Conservation (phyloP, 2,113 vertebrate genomes). For the Pycnonotus jocosus region DNA sequence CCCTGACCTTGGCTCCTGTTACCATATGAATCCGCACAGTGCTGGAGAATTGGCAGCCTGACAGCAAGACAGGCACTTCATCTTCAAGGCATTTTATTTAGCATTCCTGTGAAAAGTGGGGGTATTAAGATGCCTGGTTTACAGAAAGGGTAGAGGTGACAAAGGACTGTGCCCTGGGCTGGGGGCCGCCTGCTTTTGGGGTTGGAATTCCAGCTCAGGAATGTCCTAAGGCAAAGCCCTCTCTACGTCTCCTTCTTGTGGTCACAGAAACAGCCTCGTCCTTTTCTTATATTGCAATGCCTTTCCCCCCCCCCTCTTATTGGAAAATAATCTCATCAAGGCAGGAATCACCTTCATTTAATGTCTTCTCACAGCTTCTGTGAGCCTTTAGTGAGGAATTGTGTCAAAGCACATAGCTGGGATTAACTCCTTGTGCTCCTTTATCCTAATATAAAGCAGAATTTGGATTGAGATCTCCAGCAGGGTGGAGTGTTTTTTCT, state of each 20-base stretch:
- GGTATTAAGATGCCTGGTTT: background rate
- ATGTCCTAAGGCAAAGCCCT: background rate
- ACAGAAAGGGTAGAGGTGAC: slow-evolving; percentile 23
- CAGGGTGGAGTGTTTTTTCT: background rate
- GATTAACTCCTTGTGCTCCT: slow-evolving; percentile 9
- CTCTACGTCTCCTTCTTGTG: background rate
- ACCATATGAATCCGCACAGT: background rate
- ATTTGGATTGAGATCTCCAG: background rate
- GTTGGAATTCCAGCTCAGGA: slow-evolving; percentile 46
- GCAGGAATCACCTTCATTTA: slow-evolving; percentile 25
- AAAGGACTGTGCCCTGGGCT: background rate
- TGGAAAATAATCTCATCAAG: slow-evolving; percentile 22
- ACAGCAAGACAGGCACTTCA: slow-evolving; percentile 34
- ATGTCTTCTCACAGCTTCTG: background rate
- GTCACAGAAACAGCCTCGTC: background rate
- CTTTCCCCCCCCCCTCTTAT: background rate
- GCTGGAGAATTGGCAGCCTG: background rate
- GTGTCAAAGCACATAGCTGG: background rate
- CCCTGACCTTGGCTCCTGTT: slow-evolving; percentile 50
- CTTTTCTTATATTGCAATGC: background rate
- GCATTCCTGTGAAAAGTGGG: slow-evolving; percentile 23
- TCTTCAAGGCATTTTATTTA: slow-evolving; percentile 43
- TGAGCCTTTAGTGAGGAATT: background rate
- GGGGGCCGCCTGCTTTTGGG: background rate
- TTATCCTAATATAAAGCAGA: background rate